Evolutionary conservation across 1,140 invertebrate species (phyloP).

Genomic region (Nymphalis io): DNA sequence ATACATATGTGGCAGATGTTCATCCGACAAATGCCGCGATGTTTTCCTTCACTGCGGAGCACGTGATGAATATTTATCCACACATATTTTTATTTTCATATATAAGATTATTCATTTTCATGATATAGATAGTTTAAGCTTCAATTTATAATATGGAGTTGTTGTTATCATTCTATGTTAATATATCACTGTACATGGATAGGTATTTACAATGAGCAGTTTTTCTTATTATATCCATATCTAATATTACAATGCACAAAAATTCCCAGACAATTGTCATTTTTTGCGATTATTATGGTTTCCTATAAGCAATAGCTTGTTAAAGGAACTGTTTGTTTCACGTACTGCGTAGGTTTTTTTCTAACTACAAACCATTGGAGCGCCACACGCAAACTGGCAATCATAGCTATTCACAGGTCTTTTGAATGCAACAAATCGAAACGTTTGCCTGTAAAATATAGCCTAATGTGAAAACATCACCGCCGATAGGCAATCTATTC

Average conservation of each 20-base stretch:
- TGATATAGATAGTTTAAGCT: no score
- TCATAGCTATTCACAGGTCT: slow-evolving; percentile 58
- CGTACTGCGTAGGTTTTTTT: slow-evolving; percentile 15
- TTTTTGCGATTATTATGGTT: slow-evolving; percentile 1
- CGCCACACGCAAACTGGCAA: slow-evolving; percentile 66
- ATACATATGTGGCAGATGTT: no score
- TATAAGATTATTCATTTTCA: no score
- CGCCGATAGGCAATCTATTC: slow-evolving; percentile 37
- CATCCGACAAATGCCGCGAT: no score
- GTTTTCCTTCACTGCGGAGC: no score
- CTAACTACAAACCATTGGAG: slow-evolving; percentile 39
- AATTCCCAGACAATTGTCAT: background rate
- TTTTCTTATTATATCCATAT: background rate
- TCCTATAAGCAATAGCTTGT: slow-evolving; percentile 8
- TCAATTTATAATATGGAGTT: no score
- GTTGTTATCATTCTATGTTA: no score
- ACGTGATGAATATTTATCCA: no score
- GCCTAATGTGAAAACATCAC: slow-evolving; percentile 50
- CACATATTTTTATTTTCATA: no score
- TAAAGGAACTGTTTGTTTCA: slow-evolving; percentile 15
- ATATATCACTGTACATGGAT: no score
- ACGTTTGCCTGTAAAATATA: slow-evolving; percentile 51
- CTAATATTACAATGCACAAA: background rate
- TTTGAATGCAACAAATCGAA: slow-evolving; percentile 69
- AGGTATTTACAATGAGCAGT: no score